Conservation (phyloP, 2,888 invertebrate genomes). For the Drosophila monieri region DNA sequence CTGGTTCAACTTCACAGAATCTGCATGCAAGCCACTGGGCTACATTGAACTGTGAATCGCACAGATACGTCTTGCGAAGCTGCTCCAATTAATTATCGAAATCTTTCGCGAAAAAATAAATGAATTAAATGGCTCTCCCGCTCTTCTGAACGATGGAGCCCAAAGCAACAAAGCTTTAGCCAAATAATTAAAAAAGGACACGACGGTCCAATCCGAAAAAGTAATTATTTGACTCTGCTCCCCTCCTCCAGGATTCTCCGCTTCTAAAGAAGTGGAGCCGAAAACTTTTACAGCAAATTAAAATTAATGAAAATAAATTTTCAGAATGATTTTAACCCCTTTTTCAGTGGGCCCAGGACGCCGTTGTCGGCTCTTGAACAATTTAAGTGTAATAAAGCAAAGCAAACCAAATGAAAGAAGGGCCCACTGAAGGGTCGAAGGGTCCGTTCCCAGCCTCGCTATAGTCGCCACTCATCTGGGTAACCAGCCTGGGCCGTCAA, state of each 20-base stretch:
- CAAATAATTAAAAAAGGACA: constrained; percentile 76
- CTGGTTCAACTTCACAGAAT: not conserved
- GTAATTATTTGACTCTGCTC: constrained; percentile 67
- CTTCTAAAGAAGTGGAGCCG: constrained; percentile 22
- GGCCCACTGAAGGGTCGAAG: constrained; percentile 27
- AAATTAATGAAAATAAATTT: constrained; percentile 80
- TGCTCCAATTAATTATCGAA: constrained; percentile 70
- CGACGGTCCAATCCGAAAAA: constrained; percentile 69
- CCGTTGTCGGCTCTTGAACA: constrained; percentile 69
- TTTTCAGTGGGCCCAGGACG: constrained; percentile 23
- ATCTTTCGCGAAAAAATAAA: constrained; percentile 57
- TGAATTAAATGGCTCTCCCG: constrained; percentile 70
- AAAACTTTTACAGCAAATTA: constrained; percentile 76
- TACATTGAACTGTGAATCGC: constrained; percentile 1
- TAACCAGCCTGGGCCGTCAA: constrained; percentile 47
- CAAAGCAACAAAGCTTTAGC: constrained; percentile 63
- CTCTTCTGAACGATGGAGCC: constrained; percentile 26
- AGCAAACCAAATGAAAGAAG: constrained; percentile 37
- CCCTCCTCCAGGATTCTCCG: not conserved
- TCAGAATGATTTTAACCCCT: constrained; percentile 75
- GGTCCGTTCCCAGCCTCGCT: not conserved
- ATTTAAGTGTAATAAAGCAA: constrained; percentile 77
- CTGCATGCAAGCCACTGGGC: constrained; percentile 8
- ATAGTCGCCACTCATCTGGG: not conserved
- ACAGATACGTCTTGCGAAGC: constrained; percentile 3